Conservation (phyloP, 2,888 invertebrate genomes). For the Melanostoma mellinum region DNA sequence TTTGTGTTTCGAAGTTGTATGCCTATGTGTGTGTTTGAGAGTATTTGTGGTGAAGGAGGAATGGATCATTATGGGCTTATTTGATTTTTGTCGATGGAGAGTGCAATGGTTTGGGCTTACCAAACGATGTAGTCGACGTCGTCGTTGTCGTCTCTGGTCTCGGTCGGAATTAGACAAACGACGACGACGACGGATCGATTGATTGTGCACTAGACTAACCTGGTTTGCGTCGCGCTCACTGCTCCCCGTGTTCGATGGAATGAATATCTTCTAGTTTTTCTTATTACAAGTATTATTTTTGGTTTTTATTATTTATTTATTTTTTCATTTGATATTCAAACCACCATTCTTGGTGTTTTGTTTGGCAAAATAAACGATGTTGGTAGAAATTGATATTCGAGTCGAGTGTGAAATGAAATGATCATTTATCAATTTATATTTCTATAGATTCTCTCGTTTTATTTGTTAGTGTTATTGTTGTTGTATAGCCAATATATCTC, state of each 20-base stretch:
- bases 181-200: slow-evolving; percentile 57
- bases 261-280: slow-evolving; percentile 44
- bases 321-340: not conserved
- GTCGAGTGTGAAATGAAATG: slow-evolving; percentile 69
- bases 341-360: slow-evolving; percentile 36
- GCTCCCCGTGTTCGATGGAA: slow-evolving; percentile 12
- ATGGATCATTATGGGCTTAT: slow-evolving; percentile 60
- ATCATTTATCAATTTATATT: slow-evolving; percentile 71
- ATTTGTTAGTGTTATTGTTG: not conserved
- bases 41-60: slow-evolving; percentile 34
- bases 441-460: slow-evolving; percentile 29
- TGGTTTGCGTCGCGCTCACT: slow-evolving; percentile 60
- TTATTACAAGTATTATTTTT: too few species aligned
- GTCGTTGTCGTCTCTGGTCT: slow-evolving; percentile 1
- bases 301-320: slow-evolving; percentile 15
- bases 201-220: slow-evolving; percentile 53
- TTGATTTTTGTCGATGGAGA: slow-evolving; percentile 20
- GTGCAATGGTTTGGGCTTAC: slow-evolving; percentile 13
- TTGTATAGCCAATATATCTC: not conserved
- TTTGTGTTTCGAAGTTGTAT: slow-evolving; percentile 12
- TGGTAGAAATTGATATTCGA: slow-evolving; percentile 67
- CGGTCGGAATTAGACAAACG: slow-evolving; percentile 48
- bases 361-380: slow-evolving; percentile 64
- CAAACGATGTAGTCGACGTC: not conserved
- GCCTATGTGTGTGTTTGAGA: not conserved